A percentile compares a stretch with the other conserved stretches of the same genome.
Evolutionary conservation across 1,140 invertebrate genomes (phyloP).

Genomic region (Hormaphis cornu): DNA sequence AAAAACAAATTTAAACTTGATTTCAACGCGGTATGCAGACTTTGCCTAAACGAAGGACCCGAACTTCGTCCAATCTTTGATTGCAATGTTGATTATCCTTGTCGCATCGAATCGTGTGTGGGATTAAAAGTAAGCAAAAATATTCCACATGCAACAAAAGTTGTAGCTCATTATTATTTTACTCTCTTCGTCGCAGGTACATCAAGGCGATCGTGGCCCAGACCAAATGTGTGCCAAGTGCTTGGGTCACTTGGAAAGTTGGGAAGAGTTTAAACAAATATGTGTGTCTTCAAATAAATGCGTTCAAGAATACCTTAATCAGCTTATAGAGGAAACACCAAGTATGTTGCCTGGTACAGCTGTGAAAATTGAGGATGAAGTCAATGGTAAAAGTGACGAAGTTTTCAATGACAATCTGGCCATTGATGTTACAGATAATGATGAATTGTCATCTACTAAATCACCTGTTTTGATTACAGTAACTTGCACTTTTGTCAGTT

Average conservation of each 20-base stretch:
- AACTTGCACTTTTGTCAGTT: background rate
- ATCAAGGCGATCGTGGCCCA: background rate
- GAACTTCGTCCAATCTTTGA: background rate
- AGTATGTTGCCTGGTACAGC: background rate
- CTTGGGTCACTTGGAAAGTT: background rate
- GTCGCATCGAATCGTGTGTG: background rate
- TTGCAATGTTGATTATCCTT: background rate
- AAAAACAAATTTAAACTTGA: constrained; percentile 1
- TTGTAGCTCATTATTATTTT: background rate
- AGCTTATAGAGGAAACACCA: background rate
- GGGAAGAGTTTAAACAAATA: constrained; percentile 15
- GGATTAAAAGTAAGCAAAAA: constrained; percentile 5
- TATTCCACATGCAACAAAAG: background rate
- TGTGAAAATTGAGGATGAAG: background rate
- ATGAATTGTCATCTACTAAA: background rate
- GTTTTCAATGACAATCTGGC: background rate
- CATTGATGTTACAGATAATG: constrained; percentile 2
- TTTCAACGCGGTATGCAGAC: background rate
- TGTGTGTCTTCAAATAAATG: constrained; percentile 1
- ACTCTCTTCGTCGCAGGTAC: background rate
- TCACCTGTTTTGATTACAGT: background rate
- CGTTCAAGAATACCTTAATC: background rate
- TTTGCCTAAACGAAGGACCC: background rate
- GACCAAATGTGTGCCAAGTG: background rate
- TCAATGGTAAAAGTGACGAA: background rate